phyloP scores from a whole-genome alignment of 2,113 vertebrate species.

The Sander lucioperca region DNA sequence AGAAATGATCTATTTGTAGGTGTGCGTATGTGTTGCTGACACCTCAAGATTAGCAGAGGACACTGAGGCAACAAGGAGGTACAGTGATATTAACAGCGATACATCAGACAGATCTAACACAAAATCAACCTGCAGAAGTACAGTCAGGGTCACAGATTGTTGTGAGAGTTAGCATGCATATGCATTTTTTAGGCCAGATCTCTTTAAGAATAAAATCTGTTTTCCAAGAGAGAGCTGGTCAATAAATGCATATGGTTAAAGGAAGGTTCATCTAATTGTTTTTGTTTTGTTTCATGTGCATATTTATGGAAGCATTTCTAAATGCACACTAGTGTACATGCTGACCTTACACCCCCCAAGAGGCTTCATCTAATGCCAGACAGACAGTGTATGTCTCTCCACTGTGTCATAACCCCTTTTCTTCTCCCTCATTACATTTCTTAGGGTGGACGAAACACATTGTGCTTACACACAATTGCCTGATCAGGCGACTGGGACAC shows the following conservation, averaged over 20 bases:
- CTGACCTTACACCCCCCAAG: conserved; percentile 21
- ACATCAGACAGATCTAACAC: conserved; percentile 3
- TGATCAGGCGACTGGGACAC: conserved; percentile 63
- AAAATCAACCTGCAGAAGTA: not conserved
- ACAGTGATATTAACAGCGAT: not conserved
- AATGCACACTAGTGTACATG: not conserved
- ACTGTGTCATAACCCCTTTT: conserved; percentile 61
- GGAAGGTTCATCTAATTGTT: not conserved
- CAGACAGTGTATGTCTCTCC: conserved; percentile 29
- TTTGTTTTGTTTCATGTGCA: not conserved
- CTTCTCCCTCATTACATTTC: conserved; percentile 71
- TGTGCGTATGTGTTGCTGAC: conserved; percentile 16
- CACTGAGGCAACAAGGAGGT: conserved; percentile 1
- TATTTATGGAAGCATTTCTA: not conserved
- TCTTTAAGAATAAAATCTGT: too few species aligned
- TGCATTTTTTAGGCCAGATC: not conserved
- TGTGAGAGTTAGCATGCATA: not conserved
- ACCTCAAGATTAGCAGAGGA: not conserved
- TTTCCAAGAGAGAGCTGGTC: too few species aligned
- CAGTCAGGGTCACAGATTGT: not conserved
- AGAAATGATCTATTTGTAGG: conserved; percentile 14
- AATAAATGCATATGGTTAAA: not conserved
- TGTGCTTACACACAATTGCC: conserved; percentile 65
- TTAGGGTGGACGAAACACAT: conserved; percentile 58
- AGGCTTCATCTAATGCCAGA: conserved; percentile 21